Conservation (phyloP, 2,113 vertebrate genomes). For the Rutilus rutilus region DNA sequence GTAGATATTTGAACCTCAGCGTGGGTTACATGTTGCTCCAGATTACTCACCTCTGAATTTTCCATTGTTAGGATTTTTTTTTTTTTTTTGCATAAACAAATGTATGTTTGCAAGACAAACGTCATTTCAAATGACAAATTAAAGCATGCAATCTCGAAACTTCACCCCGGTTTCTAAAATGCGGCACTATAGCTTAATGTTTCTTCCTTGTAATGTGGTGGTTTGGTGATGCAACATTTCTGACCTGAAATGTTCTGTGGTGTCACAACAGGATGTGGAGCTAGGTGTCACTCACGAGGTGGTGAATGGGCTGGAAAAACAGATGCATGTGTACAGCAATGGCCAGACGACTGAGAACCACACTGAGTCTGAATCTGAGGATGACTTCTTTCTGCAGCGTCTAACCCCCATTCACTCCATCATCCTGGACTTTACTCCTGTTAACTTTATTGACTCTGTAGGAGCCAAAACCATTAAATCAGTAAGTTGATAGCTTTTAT, state of each 20-base stretch:
- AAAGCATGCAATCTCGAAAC: neutral
- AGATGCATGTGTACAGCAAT: constrained; percentile 66
- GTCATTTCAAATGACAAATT: neutral
- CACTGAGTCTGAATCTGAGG: constrained; percentile 69
- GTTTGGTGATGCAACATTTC: neutral
- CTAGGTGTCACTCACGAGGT: constrained; percentile 79
- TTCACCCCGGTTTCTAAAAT: neutral
- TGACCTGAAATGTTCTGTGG: neutral
- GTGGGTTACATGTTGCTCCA: neutral
- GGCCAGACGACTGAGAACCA: constrained; percentile 69
- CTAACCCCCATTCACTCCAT: constrained; percentile 77
- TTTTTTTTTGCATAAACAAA: neutral
- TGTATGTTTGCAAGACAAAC: neutral
- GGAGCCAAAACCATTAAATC: constrained; percentile 90
- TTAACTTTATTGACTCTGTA: constrained; percentile 93
- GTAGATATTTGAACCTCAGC: neutral
- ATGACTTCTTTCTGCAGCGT: constrained; percentile 76
- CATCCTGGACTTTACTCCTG: constrained; percentile 88
- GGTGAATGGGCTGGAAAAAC: constrained; percentile 61
- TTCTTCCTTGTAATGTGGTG: neutral
- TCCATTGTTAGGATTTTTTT: neutral
- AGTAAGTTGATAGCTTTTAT: constrained; percentile 71
- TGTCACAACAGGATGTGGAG: constrained; percentile 73
- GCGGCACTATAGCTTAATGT: no score
- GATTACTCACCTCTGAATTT: neutral